phyloP scores from a whole-genome alignment of 2,888 invertebrate genomes.

The Drosophila prostipennis region DNA sequence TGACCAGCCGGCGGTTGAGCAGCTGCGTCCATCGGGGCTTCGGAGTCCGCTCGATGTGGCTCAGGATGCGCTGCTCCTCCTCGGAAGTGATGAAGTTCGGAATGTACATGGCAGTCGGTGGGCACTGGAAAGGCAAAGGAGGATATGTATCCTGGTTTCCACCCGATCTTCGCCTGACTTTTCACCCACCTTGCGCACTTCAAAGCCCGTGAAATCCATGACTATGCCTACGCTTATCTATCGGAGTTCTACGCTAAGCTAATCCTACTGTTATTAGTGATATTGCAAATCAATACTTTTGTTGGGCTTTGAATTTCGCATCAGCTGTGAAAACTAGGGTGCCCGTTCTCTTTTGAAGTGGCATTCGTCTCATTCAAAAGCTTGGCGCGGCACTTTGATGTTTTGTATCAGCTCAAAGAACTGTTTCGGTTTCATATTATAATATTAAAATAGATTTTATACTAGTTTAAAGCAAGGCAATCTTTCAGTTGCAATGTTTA shows the following conservation, averaged over 20 bases:
- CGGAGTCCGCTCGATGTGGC: conserved; percentile 91
- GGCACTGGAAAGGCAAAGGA: conserved; percentile 71
- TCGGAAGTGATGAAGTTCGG: conserved; percentile 92
- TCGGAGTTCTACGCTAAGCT: conserved; percentile 39
- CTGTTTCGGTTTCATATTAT: too few relatives aligned
- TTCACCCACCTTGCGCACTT: conserved; percentile 77
- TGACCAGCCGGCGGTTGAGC: conserved; percentile 95
- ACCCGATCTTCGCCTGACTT: background rate
- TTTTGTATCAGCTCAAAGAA: too few relatives aligned
- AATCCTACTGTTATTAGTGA: conserved; percentile 32
- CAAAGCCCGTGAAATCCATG: conserved; percentile 82
- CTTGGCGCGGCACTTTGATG: too few relatives aligned
- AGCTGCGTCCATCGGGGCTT: conserved; percentile 98
- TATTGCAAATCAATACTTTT: conserved; percentile 68
- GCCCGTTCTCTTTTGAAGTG: too few relatives aligned
- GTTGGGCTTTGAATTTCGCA: conserved; percentile 34
- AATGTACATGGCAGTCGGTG: conserved; percentile 87
- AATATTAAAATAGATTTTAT: too few relatives aligned
- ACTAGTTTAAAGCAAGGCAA: too few relatives aligned
- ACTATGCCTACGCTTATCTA: conserved; percentile 32
- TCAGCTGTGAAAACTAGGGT: conserved; percentile 28
- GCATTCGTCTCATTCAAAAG: too few relatives aligned
- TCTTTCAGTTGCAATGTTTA: too few relatives aligned
- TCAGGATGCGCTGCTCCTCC: conserved; percentile 90
- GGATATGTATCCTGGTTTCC: background rate